Conservation (phyloP, 2,113 vertebrate genomes). For the Anser brachyrhynchus region DNA sequence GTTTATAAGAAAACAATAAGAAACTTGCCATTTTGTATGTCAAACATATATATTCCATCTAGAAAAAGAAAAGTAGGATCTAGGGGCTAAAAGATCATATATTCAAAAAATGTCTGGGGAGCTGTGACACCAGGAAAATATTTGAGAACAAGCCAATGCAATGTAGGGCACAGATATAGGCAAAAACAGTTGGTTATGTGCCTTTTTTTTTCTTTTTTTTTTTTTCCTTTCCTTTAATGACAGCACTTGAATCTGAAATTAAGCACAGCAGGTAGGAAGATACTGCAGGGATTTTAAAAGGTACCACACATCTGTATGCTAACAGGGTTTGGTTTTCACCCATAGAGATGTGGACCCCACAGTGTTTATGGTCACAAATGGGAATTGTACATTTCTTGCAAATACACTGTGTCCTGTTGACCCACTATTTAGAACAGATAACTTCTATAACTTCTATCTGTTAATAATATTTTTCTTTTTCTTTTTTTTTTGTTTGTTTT, state of each 20-base stretch:
- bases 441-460: constrained; percentile 8
- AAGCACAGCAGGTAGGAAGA: constrained; percentile 65
- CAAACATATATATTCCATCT: background rate
- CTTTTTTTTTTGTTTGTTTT: background rate
- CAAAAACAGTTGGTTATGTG: background rate
- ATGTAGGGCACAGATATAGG: constrained; percentile 56
- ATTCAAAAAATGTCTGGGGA: background rate
- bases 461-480: background rate
- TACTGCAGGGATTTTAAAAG: constrained; percentile 65
- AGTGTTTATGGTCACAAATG: constrained; percentile 64
- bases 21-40: background rate
- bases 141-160: constrained; percentile 17
- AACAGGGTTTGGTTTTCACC: constrained; percentile 60
- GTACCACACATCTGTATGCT: constrained; percentile 60
- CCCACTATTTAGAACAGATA: constrained; percentile 43
- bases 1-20: background rate
- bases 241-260: constrained; percentile 72
- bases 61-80: background rate
- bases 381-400: constrained; percentile 52
- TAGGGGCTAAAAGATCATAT: background rate
- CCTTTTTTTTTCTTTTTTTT: background rate
- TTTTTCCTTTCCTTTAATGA: constrained; percentile 52
- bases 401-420: constrained; percentile 46
- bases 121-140: background rate
- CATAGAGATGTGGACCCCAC: constrained; percentile 38